phyloP scores from a whole-genome alignment of 35 echinoderm and acorn worm genomes.

The Heliocidaris erythrogramma region DNA sequence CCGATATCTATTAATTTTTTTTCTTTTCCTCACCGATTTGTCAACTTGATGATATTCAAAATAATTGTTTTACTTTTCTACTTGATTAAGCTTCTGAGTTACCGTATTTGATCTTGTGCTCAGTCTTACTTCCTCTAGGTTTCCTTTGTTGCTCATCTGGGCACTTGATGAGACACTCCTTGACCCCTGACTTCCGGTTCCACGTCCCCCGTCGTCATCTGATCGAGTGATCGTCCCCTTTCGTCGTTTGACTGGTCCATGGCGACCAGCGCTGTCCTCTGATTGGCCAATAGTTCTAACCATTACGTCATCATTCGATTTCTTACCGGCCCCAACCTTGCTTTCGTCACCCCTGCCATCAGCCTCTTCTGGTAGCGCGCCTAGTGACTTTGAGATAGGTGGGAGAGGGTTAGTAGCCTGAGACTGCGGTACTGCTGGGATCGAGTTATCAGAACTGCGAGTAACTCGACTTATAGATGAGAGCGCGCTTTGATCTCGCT shows the following conservation, averaged over 20 bases:
- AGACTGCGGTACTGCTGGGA: not conserved
- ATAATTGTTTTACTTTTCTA: too few relatives aligned
- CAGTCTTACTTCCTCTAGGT: not conserved
- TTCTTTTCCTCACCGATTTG: too few relatives aligned
- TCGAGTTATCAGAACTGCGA: not conserved
- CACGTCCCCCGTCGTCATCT: not conserved
- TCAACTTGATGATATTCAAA: too few relatives aligned
- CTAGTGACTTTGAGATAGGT: conserved; percentile 29
- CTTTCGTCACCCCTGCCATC: not conserved
- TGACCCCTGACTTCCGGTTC: not conserved
- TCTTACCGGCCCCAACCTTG: not conserved
- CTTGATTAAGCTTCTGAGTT: not conserved
- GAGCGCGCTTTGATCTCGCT: not conserved
- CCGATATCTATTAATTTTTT: too few relatives aligned
- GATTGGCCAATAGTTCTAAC: not conserved
- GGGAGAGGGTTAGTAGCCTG: not conserved
- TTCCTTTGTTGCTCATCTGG: not conserved
- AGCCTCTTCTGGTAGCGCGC: not conserved
- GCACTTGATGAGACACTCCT: conserved; percentile 14
- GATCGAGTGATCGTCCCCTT: not conserved
- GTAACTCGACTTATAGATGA: not conserved
- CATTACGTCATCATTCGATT: not conserved
- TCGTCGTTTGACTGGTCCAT: not conserved
- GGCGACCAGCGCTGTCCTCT: not conserved
- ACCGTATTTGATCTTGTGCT: conserved; percentile 43